Conservation (phyloP, 2,888 invertebrate species). For the Phrixothrix hirtus region DNA sequence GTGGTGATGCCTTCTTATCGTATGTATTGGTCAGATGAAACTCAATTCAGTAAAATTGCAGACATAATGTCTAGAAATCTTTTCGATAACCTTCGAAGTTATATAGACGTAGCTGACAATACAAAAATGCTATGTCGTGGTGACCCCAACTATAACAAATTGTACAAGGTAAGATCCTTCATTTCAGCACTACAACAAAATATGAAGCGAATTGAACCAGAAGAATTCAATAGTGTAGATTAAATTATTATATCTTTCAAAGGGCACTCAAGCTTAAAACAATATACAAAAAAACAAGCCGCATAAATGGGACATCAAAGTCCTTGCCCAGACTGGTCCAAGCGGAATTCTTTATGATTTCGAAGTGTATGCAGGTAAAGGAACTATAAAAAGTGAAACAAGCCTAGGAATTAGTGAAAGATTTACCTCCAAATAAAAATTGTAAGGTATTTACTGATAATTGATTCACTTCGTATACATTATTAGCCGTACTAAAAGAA, state of each 20-base stretch:
- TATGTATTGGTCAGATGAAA: no score
- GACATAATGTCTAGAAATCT: no score
- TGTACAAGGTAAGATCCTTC: conserved; percentile 34
- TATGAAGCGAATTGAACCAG: conserved; percentile 34
- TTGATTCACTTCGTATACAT: no score
- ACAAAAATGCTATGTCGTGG: no score
- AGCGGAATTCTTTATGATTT: conserved; percentile 42
- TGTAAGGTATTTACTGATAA: conserved; percentile 15
- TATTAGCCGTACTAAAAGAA: no score
- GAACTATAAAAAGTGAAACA: conserved; percentile 13
- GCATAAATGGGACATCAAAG: no score
- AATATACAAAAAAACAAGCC: conserved; percentile 37
- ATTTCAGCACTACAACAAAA: conserved; percentile 20
- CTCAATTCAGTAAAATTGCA: no score
- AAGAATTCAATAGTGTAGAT: conserved; percentile 39
- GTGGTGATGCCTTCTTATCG: no score
- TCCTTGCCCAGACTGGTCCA: conserved; percentile 33
- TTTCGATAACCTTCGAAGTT: no score
- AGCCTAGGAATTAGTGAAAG: conserved; percentile 28
- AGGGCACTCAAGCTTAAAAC: conserved; percentile 34
- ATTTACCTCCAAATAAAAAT: conserved; percentile 32
- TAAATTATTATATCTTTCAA: conserved; percentile 42
- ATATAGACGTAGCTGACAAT: no score
- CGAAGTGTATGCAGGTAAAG: conserved; percentile 38
- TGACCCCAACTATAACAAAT: conserved; percentile 31